Evolutionary conservation across 2,888 invertebrate genomes (phyloP), one percentile per base, ranked within the genome.

Genomic region (Blera fallax): DNA sequence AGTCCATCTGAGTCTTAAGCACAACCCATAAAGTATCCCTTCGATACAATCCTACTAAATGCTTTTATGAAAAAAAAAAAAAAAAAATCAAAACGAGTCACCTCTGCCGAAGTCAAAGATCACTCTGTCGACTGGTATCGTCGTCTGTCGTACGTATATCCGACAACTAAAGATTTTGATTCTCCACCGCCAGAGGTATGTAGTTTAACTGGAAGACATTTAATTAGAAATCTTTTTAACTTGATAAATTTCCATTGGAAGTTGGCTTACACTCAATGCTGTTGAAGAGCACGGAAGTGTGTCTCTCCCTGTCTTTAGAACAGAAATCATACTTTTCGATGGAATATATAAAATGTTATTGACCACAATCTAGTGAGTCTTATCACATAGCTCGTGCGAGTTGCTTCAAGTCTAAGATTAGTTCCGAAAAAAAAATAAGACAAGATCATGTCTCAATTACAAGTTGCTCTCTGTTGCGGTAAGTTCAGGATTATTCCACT

Each of bases 381-480:
- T 37, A 58, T 65, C 34, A 45, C 18, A 62, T 8, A 48, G 18
- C 24, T 76, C 43, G 80, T 54, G 69, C 8, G 18, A 27, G 40
- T 58, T 65, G 80, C 37, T 69, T 70, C 58, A 52, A n/a, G 10
- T 70, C 32, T 64, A 8, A 40, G 34, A 54, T 40, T 34, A 18
- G 21, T 34, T 34, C 2, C 3, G 8, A n/a, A 21, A 18, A 50
- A 40, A 43, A 32, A 52, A 24, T 8, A 29, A 32, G 8, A 1
- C 8, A 48, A 32, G 1, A 76, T 72, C 54, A 45, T 65, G 54
- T 54, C 32, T n/a, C 48, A 54, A 11, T 10, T 74, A 10, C 72
- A 76, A 76, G 11, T 70, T 11, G 27, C 43, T 70, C 11, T 81
- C 8, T 77, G 64, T 4, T 76, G 64, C 56, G 81, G 85, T 81